Conservation (phyloP, 2,888 invertebrate species). For the Sesia bembeciformis region DNA sequence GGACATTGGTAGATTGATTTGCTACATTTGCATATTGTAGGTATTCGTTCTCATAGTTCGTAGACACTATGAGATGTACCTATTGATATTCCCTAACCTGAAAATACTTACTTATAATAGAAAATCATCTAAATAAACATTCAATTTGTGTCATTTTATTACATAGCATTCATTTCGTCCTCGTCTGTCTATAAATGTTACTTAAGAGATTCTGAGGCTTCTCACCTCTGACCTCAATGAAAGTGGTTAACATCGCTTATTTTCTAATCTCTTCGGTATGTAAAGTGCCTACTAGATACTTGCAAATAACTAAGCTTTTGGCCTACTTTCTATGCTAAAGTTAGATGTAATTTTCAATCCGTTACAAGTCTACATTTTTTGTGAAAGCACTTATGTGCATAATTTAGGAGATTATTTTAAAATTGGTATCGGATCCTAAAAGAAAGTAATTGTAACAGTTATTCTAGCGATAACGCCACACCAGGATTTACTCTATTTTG, state of each 20-base stretch:
- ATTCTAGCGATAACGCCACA: conserved; percentile 4
- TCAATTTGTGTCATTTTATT: too few species aligned
- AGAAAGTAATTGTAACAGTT: not conserved
- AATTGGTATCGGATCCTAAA: not conserved
- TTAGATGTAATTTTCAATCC: not conserved
- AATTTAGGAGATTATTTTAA: not conserved
- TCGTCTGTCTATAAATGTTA: too few species aligned
- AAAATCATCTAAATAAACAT: too few species aligned
- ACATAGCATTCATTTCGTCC: too few species aligned
- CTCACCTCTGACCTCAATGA: conserved; percentile 37
- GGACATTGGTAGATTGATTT: too few species aligned
- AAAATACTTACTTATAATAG: too few species aligned
- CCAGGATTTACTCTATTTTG: conserved; percentile 30
- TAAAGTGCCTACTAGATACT: conserved; percentile 11
- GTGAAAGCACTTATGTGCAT: not conserved
- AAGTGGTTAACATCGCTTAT: conserved; percentile 16
- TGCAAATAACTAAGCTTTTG: not conserved
- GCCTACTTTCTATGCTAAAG: not conserved
- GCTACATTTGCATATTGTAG: too few species aligned
- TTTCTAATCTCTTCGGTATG: conserved; percentile 12
- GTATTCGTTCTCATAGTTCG: too few species aligned
- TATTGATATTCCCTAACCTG: too few species aligned
- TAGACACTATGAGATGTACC: too few species aligned
- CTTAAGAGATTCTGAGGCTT: too few species aligned
- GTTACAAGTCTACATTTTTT: not conserved